Base-by-base conservation (phyloP, 1,140 invertebrate genomes). In the Steinernema khuongi region DNA sequence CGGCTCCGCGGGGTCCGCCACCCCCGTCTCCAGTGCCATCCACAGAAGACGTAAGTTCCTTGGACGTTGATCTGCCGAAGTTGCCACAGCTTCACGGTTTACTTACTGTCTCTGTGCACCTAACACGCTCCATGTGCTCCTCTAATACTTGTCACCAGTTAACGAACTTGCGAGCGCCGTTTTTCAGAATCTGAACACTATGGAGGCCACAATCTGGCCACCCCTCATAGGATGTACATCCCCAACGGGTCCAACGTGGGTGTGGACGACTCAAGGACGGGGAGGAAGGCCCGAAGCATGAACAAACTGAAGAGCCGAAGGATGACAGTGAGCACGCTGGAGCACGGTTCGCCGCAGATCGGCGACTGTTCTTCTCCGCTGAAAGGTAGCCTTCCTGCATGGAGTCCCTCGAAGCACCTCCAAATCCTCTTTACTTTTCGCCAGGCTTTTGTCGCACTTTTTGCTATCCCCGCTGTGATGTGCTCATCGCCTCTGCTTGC, bases 381-480 rank as follows among this genome's bases (percentile, higher is more conserved):
- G 28, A 74, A 74, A 72, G 71, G 67, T 29, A 33, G 32, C 30
- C 28, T n/a, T 67, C 18, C 30, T 31, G 36, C 70, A 18, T 33
- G 68, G 28, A 70, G 33, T 74, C 14, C 14, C 31, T 32, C 7
- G 43, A 41, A 30, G 18, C 26, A 11, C 26, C 68, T 22, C 31
- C 60, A 17, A 71, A 72, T 41, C 4, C 18, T 26, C 31, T 32
- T 19, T 1, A 36, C 36, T 41, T 41, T 74, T 71, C 19, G 31
- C 19, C 70, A 71, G 70, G 69, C 69, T 70, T 26, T 71, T 30
- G n/a, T 73, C 43, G 41, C 32, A 18, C 68, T 70, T 19, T 74
- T 73, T 44, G 14, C 32, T 36, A 44, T 29, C n/a, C n/a, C 4
- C 1, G n/a, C 32, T 71, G 41, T 72, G 18, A 22, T 73, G 31